Percentiles rank a stretch among this genome's conserved stretches.
Evolutionary conservation across 2,888 invertebrate genomes (phyloP).

Genomic region (Aphidius colemani): DNA sequence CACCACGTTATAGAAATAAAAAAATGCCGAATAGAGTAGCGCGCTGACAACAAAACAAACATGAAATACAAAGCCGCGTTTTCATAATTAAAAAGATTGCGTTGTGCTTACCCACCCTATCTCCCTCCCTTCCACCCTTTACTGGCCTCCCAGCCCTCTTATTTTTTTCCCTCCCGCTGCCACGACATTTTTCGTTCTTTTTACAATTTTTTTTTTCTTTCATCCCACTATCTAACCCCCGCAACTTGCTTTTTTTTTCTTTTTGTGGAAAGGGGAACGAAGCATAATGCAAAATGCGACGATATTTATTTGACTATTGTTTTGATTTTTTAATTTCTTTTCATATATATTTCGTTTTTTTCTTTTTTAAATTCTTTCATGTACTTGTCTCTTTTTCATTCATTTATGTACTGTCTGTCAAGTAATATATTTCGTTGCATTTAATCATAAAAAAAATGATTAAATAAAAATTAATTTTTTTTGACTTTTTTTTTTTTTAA

Average conservation of each 20-base stretch:
- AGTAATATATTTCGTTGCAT: not conserved
- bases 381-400: no score
- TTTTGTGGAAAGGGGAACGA: not conserved
- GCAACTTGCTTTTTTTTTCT: slow-evolving; percentile 2
- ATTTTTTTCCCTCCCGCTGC: slow-evolving; percentile 16
- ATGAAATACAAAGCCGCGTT: slow-evolving; percentile 58
- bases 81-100: slow-evolving; percentile 46
- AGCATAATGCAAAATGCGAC: slow-evolving; percentile 1
- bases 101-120: slow-evolving; percentile 30
- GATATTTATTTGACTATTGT: slow-evolving; percentile 20
- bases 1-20: slow-evolving; percentile 41
- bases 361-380: no score
- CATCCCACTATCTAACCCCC: no score
- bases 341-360: not conserved
- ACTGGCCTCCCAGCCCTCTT: slow-evolving; percentile 16
- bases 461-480: not conserved
- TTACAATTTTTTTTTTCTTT: slow-evolving; percentile 7
- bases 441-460: not conserved
- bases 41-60: slow-evolving; percentile 59
- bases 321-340: not conserved
- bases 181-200: slow-evolving; percentile 15
- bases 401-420: no score
- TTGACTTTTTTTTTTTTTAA: not conserved
- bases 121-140: slow-evolving; percentile 26
- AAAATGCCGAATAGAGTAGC: slow-evolving; percentile 55